Percentiles rank a stretch among this genome's conserved stretches.
phyloP scores from a whole-genome alignment of 2,113 vertebrate genomes.

The Acrocephalus kingi region DNA sequence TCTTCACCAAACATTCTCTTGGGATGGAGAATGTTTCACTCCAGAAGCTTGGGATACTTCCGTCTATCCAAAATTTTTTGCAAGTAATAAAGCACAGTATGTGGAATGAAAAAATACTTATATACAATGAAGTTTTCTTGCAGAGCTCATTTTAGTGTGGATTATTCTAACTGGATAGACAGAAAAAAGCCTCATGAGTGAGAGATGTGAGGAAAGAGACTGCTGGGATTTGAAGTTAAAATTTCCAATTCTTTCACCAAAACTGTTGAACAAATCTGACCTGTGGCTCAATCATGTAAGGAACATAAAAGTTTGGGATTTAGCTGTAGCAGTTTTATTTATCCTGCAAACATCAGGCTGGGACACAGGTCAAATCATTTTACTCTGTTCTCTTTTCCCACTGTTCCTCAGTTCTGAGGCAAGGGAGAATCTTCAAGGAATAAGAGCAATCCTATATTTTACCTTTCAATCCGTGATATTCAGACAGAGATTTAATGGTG shows the following conservation, averaged over 20 bases:
- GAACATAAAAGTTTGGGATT: not conserved
- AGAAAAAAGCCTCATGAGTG: not conserved
- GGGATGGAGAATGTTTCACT: not conserved
- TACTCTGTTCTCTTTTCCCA: not conserved
- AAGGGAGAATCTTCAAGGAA: not conserved
- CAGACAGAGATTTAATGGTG: not conserved
- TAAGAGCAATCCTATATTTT: not conserved
- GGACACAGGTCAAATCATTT: not conserved
- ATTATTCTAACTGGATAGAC: not conserved
- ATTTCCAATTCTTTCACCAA: not conserved
- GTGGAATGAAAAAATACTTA: not conserved
- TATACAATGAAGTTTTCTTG: not conserved
- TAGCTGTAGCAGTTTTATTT: not conserved
- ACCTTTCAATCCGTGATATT: not conserved
- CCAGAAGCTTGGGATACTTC: not conserved
- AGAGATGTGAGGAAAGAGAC: not conserved
- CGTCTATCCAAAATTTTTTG: not conserved
- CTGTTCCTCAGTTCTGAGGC: not conserved
- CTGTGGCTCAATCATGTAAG: not conserved
- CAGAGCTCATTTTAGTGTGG: not conserved
- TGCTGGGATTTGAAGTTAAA: not conserved
- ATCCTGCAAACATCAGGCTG: not conserved
- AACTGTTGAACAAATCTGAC: not conserved
- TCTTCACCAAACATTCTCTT: not conserved
- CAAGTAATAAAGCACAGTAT: not conserved